Conservation (phyloP, 30 jellyfish, hydroid and myxozoan genomes). For the Aurelia aurita region DNA sequence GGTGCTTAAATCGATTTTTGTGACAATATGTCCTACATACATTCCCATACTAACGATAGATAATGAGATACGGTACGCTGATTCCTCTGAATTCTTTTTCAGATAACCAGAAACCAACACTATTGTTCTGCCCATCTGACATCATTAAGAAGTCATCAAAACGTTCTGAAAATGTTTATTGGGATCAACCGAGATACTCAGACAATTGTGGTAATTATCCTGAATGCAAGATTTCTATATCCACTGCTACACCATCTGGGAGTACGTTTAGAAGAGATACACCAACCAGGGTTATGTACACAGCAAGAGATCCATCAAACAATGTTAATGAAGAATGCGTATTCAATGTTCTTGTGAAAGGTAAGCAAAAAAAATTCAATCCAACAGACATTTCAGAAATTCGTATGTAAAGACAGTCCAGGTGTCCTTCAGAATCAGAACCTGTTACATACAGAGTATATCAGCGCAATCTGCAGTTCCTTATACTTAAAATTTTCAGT, state of each 20-base stretch:
- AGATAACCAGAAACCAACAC: conserved; percentile 78
- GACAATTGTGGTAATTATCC: conserved; percentile 89
- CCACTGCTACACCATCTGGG: conserved; percentile 34
- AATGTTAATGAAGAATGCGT: conserved; percentile 79
- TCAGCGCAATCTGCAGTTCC: too few relatives aligned
- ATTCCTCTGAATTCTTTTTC: neutral
- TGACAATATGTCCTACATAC: too few relatives aligned
- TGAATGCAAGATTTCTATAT: conserved; percentile 56
- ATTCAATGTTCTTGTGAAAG: conserved; percentile 73
- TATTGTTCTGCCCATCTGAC: conserved; percentile 70
- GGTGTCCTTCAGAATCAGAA: too few relatives aligned
- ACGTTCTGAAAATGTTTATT: conserved; percentile 15
- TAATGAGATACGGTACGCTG: too few relatives aligned
- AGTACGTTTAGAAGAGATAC: conserved; percentile 12
- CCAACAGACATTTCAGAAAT: too few relatives aligned
- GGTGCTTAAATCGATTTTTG: too few relatives aligned
- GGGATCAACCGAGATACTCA: conserved; percentile 73
- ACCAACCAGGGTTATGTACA: conserved; percentile 51
- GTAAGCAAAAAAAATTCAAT: conserved; percentile 13
- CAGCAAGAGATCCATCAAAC: conserved; percentile 83
- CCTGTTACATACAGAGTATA: too few relatives aligned
- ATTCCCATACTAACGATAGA: too few relatives aligned
- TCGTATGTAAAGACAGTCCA: too few relatives aligned
- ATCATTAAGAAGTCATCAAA: conserved; percentile 44
- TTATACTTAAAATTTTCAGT: too few relatives aligned